A percentile compares a stretch with the other conserved stretches of the same genome.
Conservation (phyloP, 2,797 vertebrate species). For the Scomberomorus guttatus region DNA sequence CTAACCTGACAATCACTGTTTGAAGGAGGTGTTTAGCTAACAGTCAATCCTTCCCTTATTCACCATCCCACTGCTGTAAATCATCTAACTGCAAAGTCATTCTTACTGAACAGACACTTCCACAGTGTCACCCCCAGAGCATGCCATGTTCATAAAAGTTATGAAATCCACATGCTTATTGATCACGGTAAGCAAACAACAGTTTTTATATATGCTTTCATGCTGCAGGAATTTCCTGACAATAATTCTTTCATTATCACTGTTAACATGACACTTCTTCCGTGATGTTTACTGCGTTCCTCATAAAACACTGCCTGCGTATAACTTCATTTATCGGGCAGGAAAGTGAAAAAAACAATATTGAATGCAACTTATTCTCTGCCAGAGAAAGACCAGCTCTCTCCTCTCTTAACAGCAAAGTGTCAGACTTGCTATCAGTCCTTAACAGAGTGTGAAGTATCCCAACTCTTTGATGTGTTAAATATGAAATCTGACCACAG, state of each 20-base stretch:
- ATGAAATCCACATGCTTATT: conserved; percentile 42
- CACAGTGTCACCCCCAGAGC: conserved; percentile 8
- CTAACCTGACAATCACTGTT: neutral
- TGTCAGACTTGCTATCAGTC: conserved; percentile 70
- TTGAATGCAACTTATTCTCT: conserved; percentile 57
- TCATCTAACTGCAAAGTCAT: conserved; percentile 8
- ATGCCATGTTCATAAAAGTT: conserved; percentile 40
- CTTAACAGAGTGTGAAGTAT: conserved; percentile 67
- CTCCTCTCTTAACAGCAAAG: conserved; percentile 49
- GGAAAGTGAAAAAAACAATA: conserved; percentile 43
- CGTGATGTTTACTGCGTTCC: conserved; percentile 25
- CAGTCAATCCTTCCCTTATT: neutral
- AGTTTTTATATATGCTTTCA: conserved; percentile 38
- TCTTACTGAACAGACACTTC: neutral
- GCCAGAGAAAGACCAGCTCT: conserved; percentile 42
- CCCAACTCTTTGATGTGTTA: conserved; percentile 93
- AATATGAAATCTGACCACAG: conserved; percentile 94
- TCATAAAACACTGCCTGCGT: conserved; percentile 18
- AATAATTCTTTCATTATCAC: conserved; percentile 50
- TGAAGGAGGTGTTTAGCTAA: neutral
- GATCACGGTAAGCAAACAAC: conserved; percentile 11
- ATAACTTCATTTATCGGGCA: conserved; percentile 45
- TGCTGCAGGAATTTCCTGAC: conserved; percentile 37
- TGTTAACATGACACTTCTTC: conserved; percentile 43
- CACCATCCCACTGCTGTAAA: neutral